Evolutionary conservation across 2,888 invertebrate species (phyloP).

Genomic region (Frankliniella fusca): DNA sequence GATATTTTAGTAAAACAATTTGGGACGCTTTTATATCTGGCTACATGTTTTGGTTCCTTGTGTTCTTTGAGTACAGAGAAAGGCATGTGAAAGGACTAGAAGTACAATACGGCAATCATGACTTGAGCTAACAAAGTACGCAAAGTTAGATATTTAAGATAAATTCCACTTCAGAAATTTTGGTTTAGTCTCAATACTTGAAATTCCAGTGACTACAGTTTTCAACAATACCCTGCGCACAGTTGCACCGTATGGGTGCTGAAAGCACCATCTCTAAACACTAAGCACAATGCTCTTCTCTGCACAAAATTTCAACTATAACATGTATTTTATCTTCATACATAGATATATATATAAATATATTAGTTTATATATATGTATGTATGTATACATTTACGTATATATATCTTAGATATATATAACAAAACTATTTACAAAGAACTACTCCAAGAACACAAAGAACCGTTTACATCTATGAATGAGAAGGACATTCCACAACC

Average conservation of each 20-base stretch:
- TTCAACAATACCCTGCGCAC: background rate
- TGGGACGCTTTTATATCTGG: slow-evolving; percentile 11
- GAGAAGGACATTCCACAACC: slow-evolving; percentile 19
- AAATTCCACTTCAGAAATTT: background rate
- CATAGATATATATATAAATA: slow-evolving; percentile 12
- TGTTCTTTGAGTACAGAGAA: slow-evolving; percentile 18
- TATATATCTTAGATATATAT: slow-evolving; percentile 12
- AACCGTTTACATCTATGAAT: slow-evolving; percentile 10
- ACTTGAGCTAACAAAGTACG: slow-evolving; percentile 9
- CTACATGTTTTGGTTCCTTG: slow-evolving; percentile 7
- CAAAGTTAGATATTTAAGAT: background rate
- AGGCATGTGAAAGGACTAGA: slow-evolving; percentile 7
- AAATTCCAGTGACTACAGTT: no score
- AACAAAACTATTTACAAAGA: slow-evolving; percentile 23
- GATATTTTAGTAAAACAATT: slow-evolving; percentile 15
- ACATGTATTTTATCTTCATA: background rate
- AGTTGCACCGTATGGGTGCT: slow-evolving; percentile 7
- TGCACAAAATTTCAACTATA: slow-evolving; percentile 20
- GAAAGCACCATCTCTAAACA: slow-evolving; percentile 5
- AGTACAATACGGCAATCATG: slow-evolving; percentile 10
- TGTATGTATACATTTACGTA: background rate
- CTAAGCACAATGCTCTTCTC: slow-evolving; percentile 9
- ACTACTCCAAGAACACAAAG: slow-evolving; percentile 23
- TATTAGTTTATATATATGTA: background rate
- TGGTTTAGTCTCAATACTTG: no score